Percentiles rank a stretch among this genome's conserved stretches.
These are phyloP conservation scores for Orientallactaga sibirica DNA, from an alignment of 2,797 vertebrate species.

Conservation along the genomic window DNA sequence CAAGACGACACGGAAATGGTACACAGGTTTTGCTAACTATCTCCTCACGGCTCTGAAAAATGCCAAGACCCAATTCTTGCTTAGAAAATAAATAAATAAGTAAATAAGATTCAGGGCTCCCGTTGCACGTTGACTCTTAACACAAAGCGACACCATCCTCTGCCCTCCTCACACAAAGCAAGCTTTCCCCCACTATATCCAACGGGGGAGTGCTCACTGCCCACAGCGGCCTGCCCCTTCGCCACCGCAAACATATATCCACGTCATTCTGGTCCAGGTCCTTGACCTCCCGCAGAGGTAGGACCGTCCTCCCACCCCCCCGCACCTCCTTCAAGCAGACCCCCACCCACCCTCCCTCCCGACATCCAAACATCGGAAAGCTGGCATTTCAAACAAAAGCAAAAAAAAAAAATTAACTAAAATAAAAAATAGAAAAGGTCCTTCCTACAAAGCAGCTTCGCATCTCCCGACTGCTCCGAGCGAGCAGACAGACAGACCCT, in stretches of 20 bases:
- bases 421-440: background rate
- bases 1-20: background rate
- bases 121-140: conserved; percentile 45
- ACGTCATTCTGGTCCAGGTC: background rate
- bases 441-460: conserved; percentile 7
- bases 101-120: background rate
- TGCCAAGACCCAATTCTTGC: conserved; percentile 19
- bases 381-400: conserved; percentile 73
- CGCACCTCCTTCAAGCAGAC: background rate
- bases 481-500: background rate
- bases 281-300: background rate
- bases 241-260: background rate
- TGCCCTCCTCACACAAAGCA: conserved; percentile 77
- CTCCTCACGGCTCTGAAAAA: conserved; percentile 24
- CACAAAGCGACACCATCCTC: conserved; percentile 78
- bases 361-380: background rate
- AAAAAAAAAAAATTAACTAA: no score
- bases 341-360: background rate
- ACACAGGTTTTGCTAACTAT: background rate
- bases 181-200: conserved; percentile 57
- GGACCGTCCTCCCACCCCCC: background rate
- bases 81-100: background rate
- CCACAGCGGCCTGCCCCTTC: background rate
- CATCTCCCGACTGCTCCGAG: conserved; percentile 4
- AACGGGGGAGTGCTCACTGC: conserved; percentile 9